A percentile compares a stretch with the other conserved stretches of the same genome.
Conservation (phyloP, 2,888 invertebrate genomes). For the Lasioglossum villosulum region DNA sequence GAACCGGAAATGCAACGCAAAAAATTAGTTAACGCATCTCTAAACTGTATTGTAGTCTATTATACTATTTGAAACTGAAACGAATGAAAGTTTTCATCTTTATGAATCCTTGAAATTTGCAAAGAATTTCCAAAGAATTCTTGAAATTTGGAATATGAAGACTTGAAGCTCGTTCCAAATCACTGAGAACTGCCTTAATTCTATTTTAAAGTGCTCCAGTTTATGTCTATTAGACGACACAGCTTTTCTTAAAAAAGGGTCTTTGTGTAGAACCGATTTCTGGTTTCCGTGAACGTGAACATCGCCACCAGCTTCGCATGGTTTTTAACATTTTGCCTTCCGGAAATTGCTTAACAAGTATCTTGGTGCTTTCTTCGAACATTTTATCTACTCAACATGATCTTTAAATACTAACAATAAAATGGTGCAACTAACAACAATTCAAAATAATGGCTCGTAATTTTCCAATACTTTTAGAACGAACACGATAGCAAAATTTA, state of each 20-base stretch:
- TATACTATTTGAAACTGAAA: not conserved
- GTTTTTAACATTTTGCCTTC: slow-evolving; percentile 6
- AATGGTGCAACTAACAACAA: not conserved
- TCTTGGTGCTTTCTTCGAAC: not conserved
- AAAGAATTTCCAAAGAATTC: not conserved
- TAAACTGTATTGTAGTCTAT: not conserved
- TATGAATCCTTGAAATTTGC: not conserved
- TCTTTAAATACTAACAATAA: not conserved
- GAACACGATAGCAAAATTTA: not conserved
- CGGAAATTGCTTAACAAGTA: not conserved
- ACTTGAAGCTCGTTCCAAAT: too few relatives aligned
- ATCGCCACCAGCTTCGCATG: not conserved
- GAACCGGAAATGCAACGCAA: not conserved
- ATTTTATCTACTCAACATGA: not conserved
- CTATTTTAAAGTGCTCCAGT: not conserved
- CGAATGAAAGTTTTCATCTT: not conserved
- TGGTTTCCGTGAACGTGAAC: slow-evolving; percentile 5
- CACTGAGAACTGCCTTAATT: too few relatives aligned
- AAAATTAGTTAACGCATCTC: not conserved
- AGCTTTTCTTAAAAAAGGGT: not conserved
- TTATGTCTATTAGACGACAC: not conserved
- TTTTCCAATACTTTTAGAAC: not conserved
- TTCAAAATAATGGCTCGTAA: not conserved
- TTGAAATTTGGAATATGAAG: not conserved
- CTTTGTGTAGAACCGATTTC: not conserved